phyloP scores from a whole-genome alignment of 2,888 invertebrate species.

The Ormyrus labotus region DNA sequence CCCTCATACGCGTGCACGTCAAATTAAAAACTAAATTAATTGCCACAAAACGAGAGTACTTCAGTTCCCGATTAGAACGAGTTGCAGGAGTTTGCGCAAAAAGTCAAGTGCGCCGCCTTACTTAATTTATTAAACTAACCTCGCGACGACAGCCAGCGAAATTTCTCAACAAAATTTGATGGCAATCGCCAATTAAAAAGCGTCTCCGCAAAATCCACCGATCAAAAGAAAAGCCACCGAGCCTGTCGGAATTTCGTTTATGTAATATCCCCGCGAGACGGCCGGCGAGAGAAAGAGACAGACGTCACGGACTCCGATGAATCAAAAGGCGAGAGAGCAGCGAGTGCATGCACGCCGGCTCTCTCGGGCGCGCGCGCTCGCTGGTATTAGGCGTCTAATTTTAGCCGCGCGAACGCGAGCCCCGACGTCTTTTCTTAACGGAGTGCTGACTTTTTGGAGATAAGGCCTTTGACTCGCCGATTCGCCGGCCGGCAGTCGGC shows the following conservation, averaged over 20 bases:
- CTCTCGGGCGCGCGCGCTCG: conserved; percentile 8
- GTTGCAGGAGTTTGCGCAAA: too few relatives aligned
- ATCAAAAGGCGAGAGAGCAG: conserved; percentile 27
- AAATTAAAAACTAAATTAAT: too few relatives aligned
- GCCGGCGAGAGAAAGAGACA: background rate
- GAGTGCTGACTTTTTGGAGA: conserved; percentile 36
- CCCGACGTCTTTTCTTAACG: conserved; percentile 38
- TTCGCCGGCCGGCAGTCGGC: background rate
- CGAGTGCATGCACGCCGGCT: conserved; percentile 17
- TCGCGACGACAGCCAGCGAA: too few relatives aligned
- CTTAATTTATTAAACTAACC: too few relatives aligned
- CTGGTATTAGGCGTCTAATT: conserved; percentile 41
- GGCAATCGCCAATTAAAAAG: too few relatives aligned
- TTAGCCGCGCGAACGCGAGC: conserved; percentile 7
- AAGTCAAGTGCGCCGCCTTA: too few relatives aligned
- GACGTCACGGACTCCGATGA: conserved; percentile 29
- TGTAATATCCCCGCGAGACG: conserved; percentile 38
- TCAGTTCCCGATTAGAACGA: too few relatives aligned
- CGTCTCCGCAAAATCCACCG: too few relatives aligned
- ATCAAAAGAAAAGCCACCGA: too few relatives aligned
- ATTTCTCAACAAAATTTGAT: too few relatives aligned
- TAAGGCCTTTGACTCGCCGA: conserved; percentile 9
- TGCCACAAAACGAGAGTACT: too few relatives aligned
- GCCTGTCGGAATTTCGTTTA: conserved; percentile 44
- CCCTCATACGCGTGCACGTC: too few relatives aligned